Percentiles rank a stretch among this genome's conserved stretches.
Evolutionary conservation across 2,113 vertebrate species (phyloP).

Genomic region (Trichomycterus rosablanca): DNA sequence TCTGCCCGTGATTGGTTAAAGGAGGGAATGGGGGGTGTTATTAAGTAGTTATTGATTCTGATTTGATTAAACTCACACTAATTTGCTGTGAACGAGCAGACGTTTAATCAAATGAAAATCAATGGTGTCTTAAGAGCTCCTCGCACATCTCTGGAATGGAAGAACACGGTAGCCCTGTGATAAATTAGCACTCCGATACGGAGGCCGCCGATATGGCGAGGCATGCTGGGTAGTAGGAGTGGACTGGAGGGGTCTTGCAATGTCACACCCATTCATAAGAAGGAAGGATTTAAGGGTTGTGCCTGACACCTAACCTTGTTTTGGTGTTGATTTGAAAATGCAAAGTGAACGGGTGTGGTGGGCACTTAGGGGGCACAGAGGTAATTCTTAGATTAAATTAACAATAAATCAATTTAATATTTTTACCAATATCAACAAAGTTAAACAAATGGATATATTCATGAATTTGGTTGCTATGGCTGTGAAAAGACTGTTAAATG

Average conservation of each 20-base stretch:
- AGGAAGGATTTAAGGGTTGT: conserved; percentile 57
- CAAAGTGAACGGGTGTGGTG: no score
- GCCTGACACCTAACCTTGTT: conserved; percentile 46
- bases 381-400: no score
- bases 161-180: conserved; percentile 63
- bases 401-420: no score
- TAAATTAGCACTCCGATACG: conserved; percentile 66
- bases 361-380: no score
- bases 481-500: no score
- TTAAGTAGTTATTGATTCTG: conserved; percentile 76
- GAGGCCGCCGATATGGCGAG: conserved; percentile 60
- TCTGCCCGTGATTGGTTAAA: conserved; percentile 45
- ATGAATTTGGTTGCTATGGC: no score
- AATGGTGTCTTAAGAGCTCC: conserved; percentile 69
- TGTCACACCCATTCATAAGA: conserved; percentile 51
- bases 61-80: conserved; percentile 78
- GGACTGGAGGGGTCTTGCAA: conserved; percentile 48
- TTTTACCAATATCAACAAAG: no score
- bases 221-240: conserved; percentile 50
- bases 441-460: no score
- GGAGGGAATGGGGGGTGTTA: conserved; percentile 59
- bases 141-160: conserved; percentile 63
- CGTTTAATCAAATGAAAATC: conserved; percentile 80
- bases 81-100: conserved; percentile 75
- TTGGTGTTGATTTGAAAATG: conserved; percentile 50